These are phyloP conservation scores for Eumaeus atala DNA, from an alignment of 1,140 invertebrate species.

Conservation along the genomic window DNA sequence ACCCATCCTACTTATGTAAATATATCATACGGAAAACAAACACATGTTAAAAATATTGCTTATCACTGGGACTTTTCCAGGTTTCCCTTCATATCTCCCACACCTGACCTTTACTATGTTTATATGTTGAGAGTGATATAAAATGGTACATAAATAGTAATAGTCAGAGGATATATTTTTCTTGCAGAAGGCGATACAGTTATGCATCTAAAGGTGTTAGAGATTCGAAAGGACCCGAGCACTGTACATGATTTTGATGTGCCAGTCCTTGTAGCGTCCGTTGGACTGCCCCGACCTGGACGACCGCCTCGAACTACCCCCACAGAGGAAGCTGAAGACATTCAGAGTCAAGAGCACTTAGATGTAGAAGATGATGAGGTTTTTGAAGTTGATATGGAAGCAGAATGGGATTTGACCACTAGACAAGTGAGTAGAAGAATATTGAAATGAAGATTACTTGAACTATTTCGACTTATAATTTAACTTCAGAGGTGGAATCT, in stretches of 20 bases:
- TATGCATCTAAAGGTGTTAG: conserved; percentile 86
- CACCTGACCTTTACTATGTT: too few relatives aligned
- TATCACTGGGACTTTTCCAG: too few relatives aligned
- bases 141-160: too few relatives aligned
- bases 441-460: too few relatives aligned
- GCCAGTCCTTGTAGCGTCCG: conserved; percentile 83
- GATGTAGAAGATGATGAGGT: conserved; percentile 47
- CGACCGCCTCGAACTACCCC: conserved; percentile 26
- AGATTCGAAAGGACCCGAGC: conserved; percentile 85
- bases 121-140: too few relatives aligned
- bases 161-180: neutral
- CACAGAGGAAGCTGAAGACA: conserved; percentile 28
- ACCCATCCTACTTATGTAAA: too few relatives aligned
- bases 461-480: too few relatives aligned
- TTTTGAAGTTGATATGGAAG: conserved; percentile 48
- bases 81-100: too few relatives aligned
- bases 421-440: conserved; percentile 77
- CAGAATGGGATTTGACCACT: conserved; percentile 92
- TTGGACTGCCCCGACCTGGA: conserved; percentile 70
- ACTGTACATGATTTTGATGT: conserved; percentile 92
- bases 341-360: conserved; percentile 35
- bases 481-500: too few relatives aligned
- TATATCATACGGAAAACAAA: too few relatives aligned
- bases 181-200: conserved; percentile 83
- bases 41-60: too few relatives aligned